Evolutionary conservation across 2,888 invertebrate genomes (phyloP).

Genomic region (Campoletis raptor): DNA sequence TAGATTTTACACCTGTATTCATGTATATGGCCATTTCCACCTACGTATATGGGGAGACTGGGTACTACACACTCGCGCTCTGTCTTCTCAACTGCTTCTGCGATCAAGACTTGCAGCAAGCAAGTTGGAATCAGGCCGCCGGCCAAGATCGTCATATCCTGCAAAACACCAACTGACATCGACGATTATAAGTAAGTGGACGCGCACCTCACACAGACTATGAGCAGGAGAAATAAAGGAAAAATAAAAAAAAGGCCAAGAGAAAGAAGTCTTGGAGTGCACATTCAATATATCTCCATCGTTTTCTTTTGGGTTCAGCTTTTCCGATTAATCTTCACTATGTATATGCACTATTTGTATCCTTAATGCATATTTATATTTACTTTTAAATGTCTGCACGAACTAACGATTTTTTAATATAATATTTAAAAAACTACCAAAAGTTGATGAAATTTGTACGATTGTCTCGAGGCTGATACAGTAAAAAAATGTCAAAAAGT

Average conservation of each 20-base stretch:
- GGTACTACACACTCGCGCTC: slow-evolving; percentile 70
- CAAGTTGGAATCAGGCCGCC: slow-evolving; percentile 69
- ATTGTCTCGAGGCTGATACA: too few relatives aligned
- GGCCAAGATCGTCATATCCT: slow-evolving; percentile 74
- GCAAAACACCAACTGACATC: slow-evolving; percentile 77
- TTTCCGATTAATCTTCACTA: slow-evolving; percentile 15
- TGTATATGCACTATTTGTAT: neutral
- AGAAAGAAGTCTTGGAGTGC: slow-evolving; percentile 3
- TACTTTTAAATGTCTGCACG: neutral
- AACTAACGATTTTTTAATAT: too few relatives aligned
- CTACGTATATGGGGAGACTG: slow-evolving; percentile 79
- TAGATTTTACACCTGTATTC: slow-evolving; percentile 79
- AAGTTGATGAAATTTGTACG: too few relatives aligned
- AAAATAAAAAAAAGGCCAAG: slow-evolving; percentile 2
- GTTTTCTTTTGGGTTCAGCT: neutral
- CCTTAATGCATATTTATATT: neutral
- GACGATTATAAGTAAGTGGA: slow-evolving; percentile 77
- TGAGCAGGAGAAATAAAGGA: neutral
- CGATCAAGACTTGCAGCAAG: slow-evolving; percentile 9
- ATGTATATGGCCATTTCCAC: slow-evolving; percentile 77
- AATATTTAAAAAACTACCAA: too few relatives aligned
- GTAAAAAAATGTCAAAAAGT: too few relatives aligned
- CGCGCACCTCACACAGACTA: slow-evolving; percentile 49
- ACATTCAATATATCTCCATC: slow-evolving; percentile 43
- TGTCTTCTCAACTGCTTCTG: slow-evolving; percentile 30